Evolutionary conservation across 2,797 vertebrate genomes (phyloP), one percentile per base, ranked within the genome.

Genomic region (Gastrophryne carolinensis): DNA sequence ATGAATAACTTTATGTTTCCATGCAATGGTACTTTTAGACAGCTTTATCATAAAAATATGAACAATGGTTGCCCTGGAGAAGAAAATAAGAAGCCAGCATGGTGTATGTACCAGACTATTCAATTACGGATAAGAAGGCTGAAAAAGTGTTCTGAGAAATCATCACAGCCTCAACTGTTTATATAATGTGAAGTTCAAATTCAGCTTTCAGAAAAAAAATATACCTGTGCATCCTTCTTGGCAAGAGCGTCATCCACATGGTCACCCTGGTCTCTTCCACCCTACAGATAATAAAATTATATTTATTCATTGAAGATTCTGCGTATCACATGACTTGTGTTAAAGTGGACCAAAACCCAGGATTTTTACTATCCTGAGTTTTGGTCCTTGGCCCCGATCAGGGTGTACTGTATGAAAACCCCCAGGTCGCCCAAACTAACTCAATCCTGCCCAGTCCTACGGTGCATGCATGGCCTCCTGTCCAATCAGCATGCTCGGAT

Each of bases 211-310:
- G 27, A 56, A 2, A 21, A 50, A 27, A 84, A 86, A 11, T 56
- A 94, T 56, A 94, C 97, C 94, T 97, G 93, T 74, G 97, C 97
- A 56, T 99, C 97, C 72, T 91, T 83, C 9, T 81, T 87, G 54
- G 89, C 88, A 63, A 87, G 92, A 3, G 82, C 87, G 0, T 94
- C 91, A 17, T 98, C 84, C 81, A 97, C 92, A 0, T 70, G 80
- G 0, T 64, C 82, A 57, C 93, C 78, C 77, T 94, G 91, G 69
- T 99, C 96, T 29, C 97, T 90, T 49, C 95, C 95, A 2, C 93
- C 97, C 98, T 99, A 83, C 0, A 0, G 72, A 26, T 24, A 70
- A 63, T 1, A 41, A 27, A 50, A 54, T n/a, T n/a, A n/a, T n/a
- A n/a, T n/a, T n/a, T n/a, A n/a, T n/a, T n/a, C n/a, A n/a, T n/a